These are phyloP conservation scores for Plebejus argus DNA, from an alignment of 2,888 invertebrate species.

Conservation along the genomic window DNA sequence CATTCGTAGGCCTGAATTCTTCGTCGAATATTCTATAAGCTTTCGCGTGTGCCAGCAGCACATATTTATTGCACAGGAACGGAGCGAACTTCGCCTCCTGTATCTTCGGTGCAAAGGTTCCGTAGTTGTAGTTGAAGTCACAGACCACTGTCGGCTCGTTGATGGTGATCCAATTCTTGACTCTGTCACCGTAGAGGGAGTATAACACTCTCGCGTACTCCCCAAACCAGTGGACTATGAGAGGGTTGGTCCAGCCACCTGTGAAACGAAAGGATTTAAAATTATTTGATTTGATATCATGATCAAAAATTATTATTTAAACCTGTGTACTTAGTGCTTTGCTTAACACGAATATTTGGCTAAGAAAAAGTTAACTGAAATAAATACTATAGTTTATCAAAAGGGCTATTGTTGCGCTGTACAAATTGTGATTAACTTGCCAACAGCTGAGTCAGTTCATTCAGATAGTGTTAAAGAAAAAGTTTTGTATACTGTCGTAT, in stretches of 20 bases:
- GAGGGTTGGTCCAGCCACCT: constrained; percentile 83
- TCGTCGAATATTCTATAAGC: constrained; percentile 78
- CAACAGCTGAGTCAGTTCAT: not conserved
- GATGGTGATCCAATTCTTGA: constrained; percentile 81
- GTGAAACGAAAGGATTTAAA: not conserved
- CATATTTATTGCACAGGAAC: constrained; percentile 79
- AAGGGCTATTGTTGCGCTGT: too few relatives aligned
- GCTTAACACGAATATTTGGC: too few relatives aligned
- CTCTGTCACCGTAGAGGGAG: constrained; percentile 79
- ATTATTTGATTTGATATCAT: too few relatives aligned
- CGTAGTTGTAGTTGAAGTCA: constrained; percentile 56
- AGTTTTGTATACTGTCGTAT: not conserved
- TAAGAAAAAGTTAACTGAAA: too few relatives aligned
- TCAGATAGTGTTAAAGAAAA: not conserved
- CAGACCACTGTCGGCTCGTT: constrained; percentile 76
- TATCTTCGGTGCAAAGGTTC: constrained; percentile 54
- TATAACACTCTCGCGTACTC: constrained; percentile 53
- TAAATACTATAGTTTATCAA: too few relatives aligned
- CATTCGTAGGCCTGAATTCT: constrained; percentile 67
- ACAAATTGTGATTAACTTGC: too few relatives aligned
- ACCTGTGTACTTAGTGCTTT: too few relatives aligned
- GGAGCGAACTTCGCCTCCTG: constrained; percentile 60
- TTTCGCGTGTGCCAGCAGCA: constrained; percentile 81
- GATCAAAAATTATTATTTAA: too few relatives aligned
- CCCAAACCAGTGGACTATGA: constrained; percentile 57